Conservation (phyloP, 2,797 vertebrate species). For the Pipistrellus kuhlii region DNA sequence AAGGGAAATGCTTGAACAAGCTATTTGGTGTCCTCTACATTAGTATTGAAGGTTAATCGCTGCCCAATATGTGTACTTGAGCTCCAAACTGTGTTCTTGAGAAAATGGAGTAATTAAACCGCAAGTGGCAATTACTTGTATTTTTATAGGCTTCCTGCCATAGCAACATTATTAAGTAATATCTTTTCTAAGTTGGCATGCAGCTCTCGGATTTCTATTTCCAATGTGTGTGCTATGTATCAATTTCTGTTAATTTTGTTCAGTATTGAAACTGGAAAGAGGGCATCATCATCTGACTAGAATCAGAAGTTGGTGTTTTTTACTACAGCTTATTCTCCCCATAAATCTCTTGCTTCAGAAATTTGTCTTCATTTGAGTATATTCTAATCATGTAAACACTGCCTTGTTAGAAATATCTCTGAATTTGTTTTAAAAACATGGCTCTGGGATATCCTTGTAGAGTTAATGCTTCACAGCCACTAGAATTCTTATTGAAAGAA, state of each 20-base stretch:
- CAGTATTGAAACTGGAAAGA: constrained; percentile 67
- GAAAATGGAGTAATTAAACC: constrained; percentile 71
- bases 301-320: constrained; percentile 42
- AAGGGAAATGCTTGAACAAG: constrained; percentile 77
- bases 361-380: constrained; percentile 49
- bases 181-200: constrained; percentile 53
- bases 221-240: constrained; percentile 33
- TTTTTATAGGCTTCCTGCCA: constrained; percentile 63
- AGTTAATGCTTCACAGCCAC: neutral
- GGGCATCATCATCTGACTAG: constrained; percentile 65
- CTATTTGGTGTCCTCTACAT: constrained; percentile 72
- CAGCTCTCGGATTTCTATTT: constrained; percentile 69
- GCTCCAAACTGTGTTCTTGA: constrained; percentile 69
- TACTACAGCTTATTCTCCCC: constrained; percentile 49
- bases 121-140: constrained; percentile 70
- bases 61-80: constrained; percentile 71
- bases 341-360: constrained; percentile 65
- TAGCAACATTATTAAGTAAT: constrained; percentile 56
- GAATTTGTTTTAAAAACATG: constrained; percentile 65
- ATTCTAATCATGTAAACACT: constrained; percentile 62
- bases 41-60: constrained; percentile 78
- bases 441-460: neutral
- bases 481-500: constrained; percentile 33
- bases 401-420: constrained; percentile 52
- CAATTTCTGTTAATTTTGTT: constrained; percentile 76